Evolutionary conservation across 2,888 invertebrate species (phyloP).

Genomic region (Caenorhabditis macrosperma): DNA sequence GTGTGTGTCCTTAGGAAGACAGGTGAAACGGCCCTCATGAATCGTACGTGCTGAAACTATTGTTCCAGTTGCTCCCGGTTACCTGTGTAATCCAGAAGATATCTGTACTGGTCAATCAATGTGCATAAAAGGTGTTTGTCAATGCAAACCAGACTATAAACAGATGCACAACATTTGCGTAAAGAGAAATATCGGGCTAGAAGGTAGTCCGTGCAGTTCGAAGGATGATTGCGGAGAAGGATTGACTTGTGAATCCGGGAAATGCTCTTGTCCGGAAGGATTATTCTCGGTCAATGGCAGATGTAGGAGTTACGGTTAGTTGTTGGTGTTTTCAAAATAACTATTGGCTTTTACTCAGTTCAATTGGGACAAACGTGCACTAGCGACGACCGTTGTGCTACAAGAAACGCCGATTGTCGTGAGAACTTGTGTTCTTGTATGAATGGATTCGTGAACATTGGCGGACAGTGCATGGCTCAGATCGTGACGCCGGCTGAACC

Average conservation of each 20-base stretch:
- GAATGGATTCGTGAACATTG: slow-evolving; percentile 36
- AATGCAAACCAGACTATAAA: slow-evolving; percentile 61
- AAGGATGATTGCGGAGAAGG: slow-evolving; percentile 72
- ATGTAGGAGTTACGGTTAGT: slow-evolving; percentile 53
- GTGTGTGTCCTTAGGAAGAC: slow-evolving; percentile 54
- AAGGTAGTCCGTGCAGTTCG: slow-evolving; percentile 47
- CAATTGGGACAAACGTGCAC: slow-evolving; percentile 51
- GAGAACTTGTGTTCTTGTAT: slow-evolving; percentile 62
- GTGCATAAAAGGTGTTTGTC: slow-evolving; percentile 76
- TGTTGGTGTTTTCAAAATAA: neutral
- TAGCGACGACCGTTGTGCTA: slow-evolving; percentile 41
- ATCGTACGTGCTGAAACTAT: neutral
- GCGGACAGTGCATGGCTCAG: slow-evolving; percentile 38
- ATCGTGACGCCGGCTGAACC: slow-evolving; percentile 49
- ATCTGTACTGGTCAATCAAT: slow-evolving; percentile 73
- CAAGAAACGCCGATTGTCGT: slow-evolving; percentile 44
- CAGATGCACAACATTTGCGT: slow-evolving; percentile 55
- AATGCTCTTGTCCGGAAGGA: slow-evolving; percentile 71
- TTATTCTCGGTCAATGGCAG: slow-evolving; percentile 45
- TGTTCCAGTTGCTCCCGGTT: slow-evolving; percentile 65
- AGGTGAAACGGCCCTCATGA: slow-evolving; percentile 31
- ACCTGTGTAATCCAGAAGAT: slow-evolving; percentile 63
- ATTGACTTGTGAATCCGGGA: slow-evolving; percentile 68
- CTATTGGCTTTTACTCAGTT: slow-evolving; percentile 31
- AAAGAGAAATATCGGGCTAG: slow-evolving; percentile 45